phyloP scores from a whole-genome alignment of 2,888 invertebrate species.

The Sinhomidia bicolor region DNA sequence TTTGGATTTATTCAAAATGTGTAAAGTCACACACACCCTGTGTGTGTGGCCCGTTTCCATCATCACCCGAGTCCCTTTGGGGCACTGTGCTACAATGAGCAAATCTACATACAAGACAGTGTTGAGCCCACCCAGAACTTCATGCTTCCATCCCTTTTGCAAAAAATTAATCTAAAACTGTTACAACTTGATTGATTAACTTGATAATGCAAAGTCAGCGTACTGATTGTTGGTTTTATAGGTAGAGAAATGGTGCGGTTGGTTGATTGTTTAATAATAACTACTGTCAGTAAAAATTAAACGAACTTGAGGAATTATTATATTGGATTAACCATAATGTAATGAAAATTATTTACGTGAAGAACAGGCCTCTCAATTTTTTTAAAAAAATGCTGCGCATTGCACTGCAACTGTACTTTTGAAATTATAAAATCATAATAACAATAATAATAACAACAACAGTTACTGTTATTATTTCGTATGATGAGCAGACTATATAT shows the following conservation, averaged over 20 bases:
- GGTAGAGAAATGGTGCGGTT: background rate
- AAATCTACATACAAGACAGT: too few species aligned
- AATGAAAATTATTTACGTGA: background rate
- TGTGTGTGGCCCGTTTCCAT: too few species aligned
- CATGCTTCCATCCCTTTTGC: too few species aligned
- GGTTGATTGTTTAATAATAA: background rate
- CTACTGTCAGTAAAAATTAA: background rate
- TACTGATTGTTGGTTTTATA: too few species aligned
- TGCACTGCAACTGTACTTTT: background rate
- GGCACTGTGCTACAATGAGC: too few species aligned
- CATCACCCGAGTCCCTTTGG: too few species aligned
- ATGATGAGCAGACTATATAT: background rate
- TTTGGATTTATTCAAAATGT: too few species aligned
- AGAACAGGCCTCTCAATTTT: background rate
- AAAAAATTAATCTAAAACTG: too few species aligned
- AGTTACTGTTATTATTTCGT: background rate
- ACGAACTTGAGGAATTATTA: background rate
- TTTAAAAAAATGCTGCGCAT: background rate
- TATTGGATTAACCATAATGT: background rate
- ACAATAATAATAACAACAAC: background rate
- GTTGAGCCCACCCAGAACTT: too few species aligned
- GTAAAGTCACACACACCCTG: too few species aligned
- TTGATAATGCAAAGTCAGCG: too few species aligned
- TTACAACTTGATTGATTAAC: too few species aligned
- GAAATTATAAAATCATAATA: background rate